Percentiles rank a stretch among this genome's conserved stretches.
phyloP scores from a whole-genome alignment of 2,888 invertebrate genomes.

The Parascotia fuliginaria region DNA sequence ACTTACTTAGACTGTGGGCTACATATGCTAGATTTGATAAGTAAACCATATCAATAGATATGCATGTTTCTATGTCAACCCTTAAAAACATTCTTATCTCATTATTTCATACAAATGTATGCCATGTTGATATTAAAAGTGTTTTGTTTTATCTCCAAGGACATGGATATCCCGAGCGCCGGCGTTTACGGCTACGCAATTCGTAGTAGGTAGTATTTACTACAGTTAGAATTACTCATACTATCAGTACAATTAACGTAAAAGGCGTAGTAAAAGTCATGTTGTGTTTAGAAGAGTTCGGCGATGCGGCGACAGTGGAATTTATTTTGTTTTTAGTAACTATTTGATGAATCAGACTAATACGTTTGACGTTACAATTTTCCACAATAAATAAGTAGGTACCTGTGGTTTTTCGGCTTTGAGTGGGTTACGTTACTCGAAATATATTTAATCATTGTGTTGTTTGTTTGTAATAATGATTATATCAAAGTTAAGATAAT shows the following conservation, averaged over 20 bases:
- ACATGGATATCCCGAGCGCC: background rate
- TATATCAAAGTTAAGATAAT: no score
- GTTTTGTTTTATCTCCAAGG: slow-evolving; percentile 14
- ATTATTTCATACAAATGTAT: background rate
- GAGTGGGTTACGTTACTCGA: no score
- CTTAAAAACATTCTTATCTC: slow-evolving; percentile 9
- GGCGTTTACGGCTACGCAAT: background rate
- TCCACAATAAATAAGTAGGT: no score
- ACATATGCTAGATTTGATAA: slow-evolving; percentile 5
- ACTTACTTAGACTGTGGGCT: slow-evolving; percentile 4
- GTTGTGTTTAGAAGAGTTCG: background rate
- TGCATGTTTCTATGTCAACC: slow-evolving; percentile 14
- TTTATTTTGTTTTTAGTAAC: no score
- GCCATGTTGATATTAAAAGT: slow-evolving; percentile 7
- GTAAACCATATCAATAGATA: slow-evolving; percentile 4
- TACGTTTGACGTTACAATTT: no score
- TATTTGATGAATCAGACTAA: no score
- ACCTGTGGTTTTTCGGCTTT: no score
- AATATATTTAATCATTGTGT: no score
- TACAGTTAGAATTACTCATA: no score
- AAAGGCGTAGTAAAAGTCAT: background rate
- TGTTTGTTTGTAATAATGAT: no score
- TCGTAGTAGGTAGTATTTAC: background rate
- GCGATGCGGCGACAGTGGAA: no score
- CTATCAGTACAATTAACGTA: slow-evolving; percentile 1